phyloP scores from a whole-genome alignment of 1,140 invertebrate species.

The Antheraea mylitta region DNA sequence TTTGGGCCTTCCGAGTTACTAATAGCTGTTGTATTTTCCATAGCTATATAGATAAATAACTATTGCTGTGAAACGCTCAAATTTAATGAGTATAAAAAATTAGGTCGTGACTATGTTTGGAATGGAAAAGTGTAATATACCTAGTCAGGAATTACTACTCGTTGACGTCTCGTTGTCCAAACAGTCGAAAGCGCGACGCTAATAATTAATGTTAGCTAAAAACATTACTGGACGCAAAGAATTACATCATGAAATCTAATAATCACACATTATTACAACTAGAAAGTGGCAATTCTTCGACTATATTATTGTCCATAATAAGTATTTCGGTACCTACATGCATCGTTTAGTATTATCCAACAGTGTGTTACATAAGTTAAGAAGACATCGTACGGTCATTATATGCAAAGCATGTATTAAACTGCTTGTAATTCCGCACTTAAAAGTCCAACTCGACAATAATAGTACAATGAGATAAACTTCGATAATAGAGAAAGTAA shows the following conservation, averaged over 20 bases:
- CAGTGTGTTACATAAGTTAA: background rate
- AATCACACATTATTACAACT: conserved; percentile 2
- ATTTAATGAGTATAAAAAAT: too few relatives aligned
- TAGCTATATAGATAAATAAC: too few relatives aligned
- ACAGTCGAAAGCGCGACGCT: too few relatives aligned
- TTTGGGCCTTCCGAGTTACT: too few relatives aligned
- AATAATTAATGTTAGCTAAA: background rate
- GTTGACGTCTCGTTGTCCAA: too few relatives aligned
- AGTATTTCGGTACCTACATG: conserved; percentile 4
- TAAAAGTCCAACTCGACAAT: background rate
- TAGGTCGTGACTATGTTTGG: too few relatives aligned
- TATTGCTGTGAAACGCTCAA: too few relatives aligned
- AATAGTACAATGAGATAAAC: background rate
- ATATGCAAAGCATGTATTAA: background rate
- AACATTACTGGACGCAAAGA: background rate
- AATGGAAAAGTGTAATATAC: too few relatives aligned
- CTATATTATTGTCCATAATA: background rate
- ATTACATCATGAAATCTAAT: background rate
- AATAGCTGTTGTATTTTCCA: too few relatives aligned
- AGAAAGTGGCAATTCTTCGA: background rate
- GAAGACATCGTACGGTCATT: background rate
- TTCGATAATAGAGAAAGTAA: background rate
- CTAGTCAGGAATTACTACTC: too few relatives aligned
- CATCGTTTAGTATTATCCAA: conserved; percentile 7
- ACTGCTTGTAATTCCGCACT: background rate